Evolutionary conservation across 2,888 invertebrate species (phyloP).

Genomic region (Caenorhabditis doughertyi): DNA sequence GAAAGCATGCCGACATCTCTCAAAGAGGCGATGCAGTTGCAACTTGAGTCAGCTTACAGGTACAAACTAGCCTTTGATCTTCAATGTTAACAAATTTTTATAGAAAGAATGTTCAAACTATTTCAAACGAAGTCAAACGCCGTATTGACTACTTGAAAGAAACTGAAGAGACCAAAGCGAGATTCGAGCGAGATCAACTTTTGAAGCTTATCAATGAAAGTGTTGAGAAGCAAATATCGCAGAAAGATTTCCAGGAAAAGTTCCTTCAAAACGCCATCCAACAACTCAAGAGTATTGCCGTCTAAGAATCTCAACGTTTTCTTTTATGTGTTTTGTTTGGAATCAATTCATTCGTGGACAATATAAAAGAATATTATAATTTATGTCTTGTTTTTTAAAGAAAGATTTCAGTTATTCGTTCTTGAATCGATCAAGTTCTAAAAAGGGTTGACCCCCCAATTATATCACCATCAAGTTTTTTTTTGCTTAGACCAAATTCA

Average conservation of each 20-base stretch:
- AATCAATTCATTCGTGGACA: slow-evolving; percentile 10
- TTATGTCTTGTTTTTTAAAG: slow-evolving; percentile 38
- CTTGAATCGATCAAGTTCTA: no score
- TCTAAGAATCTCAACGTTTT: slow-evolving; percentile 25
- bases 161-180: slow-evolving; percentile 89
- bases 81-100: slow-evolving; percentile 15
- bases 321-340: neutral
- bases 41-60: slow-evolving; percentile 94
- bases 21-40: slow-evolving; percentile 91
- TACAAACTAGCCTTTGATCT: neutral
- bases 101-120: slow-evolving; percentile 77
- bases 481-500: no score
- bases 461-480: no score
- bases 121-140: slow-evolving; percentile 80
- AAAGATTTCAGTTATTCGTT: slow-evolving; percentile 7
- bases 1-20: slow-evolving; percentile 80
- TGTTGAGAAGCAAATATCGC: slow-evolving; percentile 84
- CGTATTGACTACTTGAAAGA: slow-evolving; percentile 90
- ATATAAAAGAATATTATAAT: slow-evolving; percentile 21
- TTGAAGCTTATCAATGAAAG: slow-evolving; percentile 93
- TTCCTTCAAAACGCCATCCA: slow-evolving; percentile 80
- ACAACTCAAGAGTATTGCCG: slow-evolving; percentile 73
- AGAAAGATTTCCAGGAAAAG: slow-evolving; percentile 79
- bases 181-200: slow-evolving; percentile 93
- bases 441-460: no score